Evolutionary conservation across 1,140 invertebrate genomes (phyloP), one percentile per base, ranked within the genome.

Genomic region (Sinonovacula constricta): DNA sequence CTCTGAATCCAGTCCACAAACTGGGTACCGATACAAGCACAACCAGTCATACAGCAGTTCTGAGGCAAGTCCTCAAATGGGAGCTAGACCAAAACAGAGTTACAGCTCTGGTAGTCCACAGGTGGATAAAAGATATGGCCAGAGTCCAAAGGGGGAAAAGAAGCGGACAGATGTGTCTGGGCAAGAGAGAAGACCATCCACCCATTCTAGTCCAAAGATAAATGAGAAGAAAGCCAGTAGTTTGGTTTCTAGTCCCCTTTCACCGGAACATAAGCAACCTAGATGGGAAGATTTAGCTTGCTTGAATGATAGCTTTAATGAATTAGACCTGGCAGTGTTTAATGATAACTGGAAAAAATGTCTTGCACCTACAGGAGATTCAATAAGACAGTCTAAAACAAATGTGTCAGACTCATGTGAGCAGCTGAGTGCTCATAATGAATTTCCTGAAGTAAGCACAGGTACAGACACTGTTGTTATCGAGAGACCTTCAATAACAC

Each of bases 231-330:
- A 54, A 70, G 53, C 31, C 39, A 36, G 66, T 33, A 69, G 63
- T 45, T 34, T 28, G 26, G 66, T 79, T 12, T 81, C 81, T 7
- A 84, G 83, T 77, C 83, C 83, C 28, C 54, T 81, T 33, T 84
- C 83, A 45, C 83, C 83, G 22, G 65, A 81, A 57, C 81, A 84
- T 31, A 69, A 68, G 57, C 79, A 82, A 31, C 83, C 83, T 54
- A 56, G 83, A 28, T 84, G 83, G 83, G 83, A 84, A 66, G 83
- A 84, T 67, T 60, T 84, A 31, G 83, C 83, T 24, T 79, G 83
- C 3, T 53, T 84, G n/a, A 84, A 84, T 81, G 79, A 78, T 39
- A 66, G 62, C 59, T 76, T 76, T 45, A 76, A 67, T 59, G 72
- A 76, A 45, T 39, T 76, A 30, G 79, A 80, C 72, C 70, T 84